A percentile compares a stretch with the other conserved stretches of the same genome.
These are phyloP conservation scores for Oplegnathus fasciatus DNA, from an alignment of 2,113 vertebrate species.

Conservation along the genomic window DNA sequence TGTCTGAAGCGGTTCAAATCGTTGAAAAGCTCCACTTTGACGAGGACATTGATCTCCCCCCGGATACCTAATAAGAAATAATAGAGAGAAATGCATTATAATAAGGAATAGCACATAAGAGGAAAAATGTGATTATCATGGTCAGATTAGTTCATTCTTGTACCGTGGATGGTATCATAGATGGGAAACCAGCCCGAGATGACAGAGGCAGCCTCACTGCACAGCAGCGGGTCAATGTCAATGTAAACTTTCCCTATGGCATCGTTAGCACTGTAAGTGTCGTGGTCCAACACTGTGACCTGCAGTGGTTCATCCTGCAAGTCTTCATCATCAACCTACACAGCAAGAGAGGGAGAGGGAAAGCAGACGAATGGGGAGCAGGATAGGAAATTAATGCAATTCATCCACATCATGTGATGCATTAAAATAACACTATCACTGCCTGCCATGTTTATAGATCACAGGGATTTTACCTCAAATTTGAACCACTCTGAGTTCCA, in stretches of 20 bases:
- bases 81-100: constrained; percentile 1
- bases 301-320: constrained; percentile 97
- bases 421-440: background rate
- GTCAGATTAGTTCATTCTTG: background rate
- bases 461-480: constrained; percentile 91
- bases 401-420: background rate
- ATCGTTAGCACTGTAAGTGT: constrained; percentile 98
- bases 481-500: constrained; percentile 99
- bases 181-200: constrained; percentile 99
- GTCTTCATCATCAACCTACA: constrained; percentile 98
- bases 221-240: constrained; percentile 96
- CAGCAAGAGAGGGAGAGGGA: background rate
- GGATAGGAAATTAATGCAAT: background rate
- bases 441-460: background rate
- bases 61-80: constrained; percentile 89
- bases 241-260: constrained; percentile 99
- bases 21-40: constrained; percentile 99
- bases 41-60: constrained; percentile 96
- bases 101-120: background rate
- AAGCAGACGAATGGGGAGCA: background rate
- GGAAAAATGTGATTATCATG: background rate
- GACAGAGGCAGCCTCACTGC: constrained; percentile 94
- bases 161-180: constrained; percentile 98
- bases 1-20: constrained; percentile 98
- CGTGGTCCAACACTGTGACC: constrained; percentile 97